Evolutionary conservation across 1,140 invertebrate genomes (phyloP), one percentile per base, ranked within the genome.

Genomic region (Drosophila kanapiae): DNA sequence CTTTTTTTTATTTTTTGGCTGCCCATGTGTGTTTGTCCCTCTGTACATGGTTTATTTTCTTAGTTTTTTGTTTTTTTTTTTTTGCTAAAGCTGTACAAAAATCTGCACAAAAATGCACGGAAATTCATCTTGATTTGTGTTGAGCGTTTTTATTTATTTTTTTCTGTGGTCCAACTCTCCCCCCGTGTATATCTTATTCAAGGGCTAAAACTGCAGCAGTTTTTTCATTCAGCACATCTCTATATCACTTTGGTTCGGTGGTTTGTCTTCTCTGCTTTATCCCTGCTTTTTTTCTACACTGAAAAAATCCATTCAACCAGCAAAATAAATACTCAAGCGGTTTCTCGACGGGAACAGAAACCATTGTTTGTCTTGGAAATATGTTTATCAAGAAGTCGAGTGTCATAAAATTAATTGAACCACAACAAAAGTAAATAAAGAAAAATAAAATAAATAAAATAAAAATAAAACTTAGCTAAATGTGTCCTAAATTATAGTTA

Each of bases 101-200:
- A 87, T 82, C 79, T 86, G 79, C 83, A 84, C 81, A 84, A 71
- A 87, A 87, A 87, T 87, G 76, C 84, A 85, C 78, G 82, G 78
- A 91, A 85, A 90, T 90, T 90, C 86, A 85, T 90, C 85, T 90
- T 90, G 85, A 90, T 90, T 90, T 90, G 78, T 82, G 85, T 56
- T 85, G 78, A 54, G 76, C 53, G 75, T 81, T 84, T 83, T 78
- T 70, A 60, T 69, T 78, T 78, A 68, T 70, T 58, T 60, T 48
- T 60, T 48, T 49, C 62, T 37, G 38, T 37, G 27, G 5, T 13
- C 67, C 42, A 9, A 29, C 51, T 40, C 37, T 31, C 42, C 67
- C 67, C 37, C 45, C 31, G n/a, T 72, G 70, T 63, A 63, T 75
- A 56, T 75, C 69, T 75, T 75, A 62, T 76, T 75, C 59, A 67